Evolutionary conservation across 1,140 invertebrate genomes (phyloP).

Genomic region (Drosophila grimshawi): DNA sequence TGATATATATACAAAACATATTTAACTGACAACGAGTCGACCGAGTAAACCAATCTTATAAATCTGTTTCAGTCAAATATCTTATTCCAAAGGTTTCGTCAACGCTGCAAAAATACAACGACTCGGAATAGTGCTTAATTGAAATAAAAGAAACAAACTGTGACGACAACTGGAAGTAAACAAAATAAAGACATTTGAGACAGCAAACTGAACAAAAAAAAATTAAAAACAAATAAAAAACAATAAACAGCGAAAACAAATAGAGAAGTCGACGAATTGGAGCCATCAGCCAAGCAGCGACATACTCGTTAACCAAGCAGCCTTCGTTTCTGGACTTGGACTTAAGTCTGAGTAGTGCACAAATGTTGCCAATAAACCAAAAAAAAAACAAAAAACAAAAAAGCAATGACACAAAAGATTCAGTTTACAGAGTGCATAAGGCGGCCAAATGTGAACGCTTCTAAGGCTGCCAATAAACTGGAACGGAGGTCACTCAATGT

Average conservation of each 20-base stretch:
- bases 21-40: neutral
- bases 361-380: constrained; percentile 21
- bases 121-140: constrained; percentile 40
- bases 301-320: neutral
- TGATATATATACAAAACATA: neutral
- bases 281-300: constrained; percentile 13
- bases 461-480: constrained; percentile 46
- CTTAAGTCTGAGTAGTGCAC: neutral
- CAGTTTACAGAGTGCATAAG: constrained; percentile 49
- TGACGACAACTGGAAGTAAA: constrained; percentile 41
- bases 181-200: constrained; percentile 59
- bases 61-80: constrained; percentile 11
- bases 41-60: constrained; percentile 3
- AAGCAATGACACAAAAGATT: constrained; percentile 72
- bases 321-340: constrained; percentile 30
- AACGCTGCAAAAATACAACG: constrained; percentile 35
- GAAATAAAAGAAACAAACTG: constrained; percentile 34
- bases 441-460: constrained; percentile 57
- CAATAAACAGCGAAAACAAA: constrained; percentile 9
- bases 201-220: constrained; percentile 1
- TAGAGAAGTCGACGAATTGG: constrained; percentile 29
- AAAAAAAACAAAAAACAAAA: constrained; percentile 47
- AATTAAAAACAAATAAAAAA: constrained; percentile 8
- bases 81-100: constrained; percentile 15
- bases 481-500: constrained; percentile 38